phyloP scores from a whole-genome alignment of 2,888 invertebrate species.

The Anoplius nigerrimus region DNA sequence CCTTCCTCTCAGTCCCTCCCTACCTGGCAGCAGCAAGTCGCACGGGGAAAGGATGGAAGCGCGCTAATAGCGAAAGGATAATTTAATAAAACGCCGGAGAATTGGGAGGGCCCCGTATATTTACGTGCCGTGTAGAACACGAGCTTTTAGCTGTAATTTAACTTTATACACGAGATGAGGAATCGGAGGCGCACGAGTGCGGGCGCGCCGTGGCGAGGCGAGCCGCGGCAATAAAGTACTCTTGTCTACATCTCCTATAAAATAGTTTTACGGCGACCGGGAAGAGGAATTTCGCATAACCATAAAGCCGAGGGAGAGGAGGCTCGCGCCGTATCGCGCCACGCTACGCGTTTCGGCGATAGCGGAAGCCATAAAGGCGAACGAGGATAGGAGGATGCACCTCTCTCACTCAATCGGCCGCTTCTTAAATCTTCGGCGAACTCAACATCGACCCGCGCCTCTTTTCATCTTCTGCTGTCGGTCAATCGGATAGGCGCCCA shows the following conservation, averaged over 20 bases:
- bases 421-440: not conserved
- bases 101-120: slow-evolving; percentile 44
- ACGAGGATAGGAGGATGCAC: slow-evolving; percentile 8
- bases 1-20: too few relatives aligned
- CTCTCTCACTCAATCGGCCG: slow-evolving; percentile 5
- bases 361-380: slow-evolving; percentile 52
- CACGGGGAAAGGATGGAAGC: slow-evolving; percentile 5
- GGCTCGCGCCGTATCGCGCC: slow-evolving; percentile 50
- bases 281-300: slow-evolving; percentile 71
- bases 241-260: slow-evolving; percentile 71
- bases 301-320: slow-evolving; percentile 65
- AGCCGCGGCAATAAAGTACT: slow-evolving; percentile 58
- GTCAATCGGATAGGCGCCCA: too few relatives aligned
- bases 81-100: slow-evolving; percentile 30
- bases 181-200: slow-evolving; percentile 18
- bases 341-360: slow-evolving; percentile 46
- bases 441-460: too few relatives aligned
- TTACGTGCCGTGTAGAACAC: slow-evolving; percentile 64
- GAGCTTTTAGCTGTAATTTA: slow-evolving; percentile 69
- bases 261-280: slow-evolving; percentile 72
- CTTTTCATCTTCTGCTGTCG: too few relatives aligned
- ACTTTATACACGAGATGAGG: slow-evolving; percentile 58
- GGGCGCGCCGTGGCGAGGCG: slow-evolving; percentile 1
- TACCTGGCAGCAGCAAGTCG: too few relatives aligned
- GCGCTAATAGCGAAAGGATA: slow-evolving; percentile 26